Evolutionary conservation across 2,888 invertebrate species (phyloP).

Genomic region (Lapara coniferarum): DNA sequence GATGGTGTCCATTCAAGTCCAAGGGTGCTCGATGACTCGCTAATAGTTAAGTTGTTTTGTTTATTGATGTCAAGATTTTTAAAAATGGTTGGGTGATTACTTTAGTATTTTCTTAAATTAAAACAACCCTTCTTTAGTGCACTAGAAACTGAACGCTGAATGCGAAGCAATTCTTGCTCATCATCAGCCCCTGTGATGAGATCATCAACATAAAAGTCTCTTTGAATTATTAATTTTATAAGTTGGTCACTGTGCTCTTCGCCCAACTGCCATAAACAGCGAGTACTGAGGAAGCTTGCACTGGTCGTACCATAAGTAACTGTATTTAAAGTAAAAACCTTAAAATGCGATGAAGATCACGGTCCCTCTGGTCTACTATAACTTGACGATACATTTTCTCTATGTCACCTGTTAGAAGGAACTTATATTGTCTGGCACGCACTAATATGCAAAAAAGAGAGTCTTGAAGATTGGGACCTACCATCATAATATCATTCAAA

Average conservation of each 20-base stretch:
- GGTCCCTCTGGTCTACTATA: neutral
- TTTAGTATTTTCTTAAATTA: too few relatives aligned
- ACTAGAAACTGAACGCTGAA: too few relatives aligned
- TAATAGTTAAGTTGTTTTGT: too few relatives aligned
- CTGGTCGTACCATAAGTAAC: neutral
- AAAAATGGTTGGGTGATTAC: too few relatives aligned
- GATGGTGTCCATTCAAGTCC: conserved; percentile 33
- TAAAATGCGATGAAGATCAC: neutral
- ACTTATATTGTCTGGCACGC: neutral
- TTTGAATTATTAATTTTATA: neutral
- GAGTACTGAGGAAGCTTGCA: neutral
- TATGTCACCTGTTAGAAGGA: neutral
- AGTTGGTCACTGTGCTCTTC: too few relatives aligned
- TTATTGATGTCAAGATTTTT: too few relatives aligned
- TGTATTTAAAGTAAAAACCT: neutral
- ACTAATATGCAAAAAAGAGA: too few relatives aligned
- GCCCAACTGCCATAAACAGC: neutral
- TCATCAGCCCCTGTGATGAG: neutral
- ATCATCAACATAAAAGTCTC: conserved; percentile 11
- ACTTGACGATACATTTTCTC: conserved; percentile 4
- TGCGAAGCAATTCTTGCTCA: too few relatives aligned
- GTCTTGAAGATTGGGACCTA: neutral
- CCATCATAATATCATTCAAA: neutral
- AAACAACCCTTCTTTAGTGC: too few relatives aligned
- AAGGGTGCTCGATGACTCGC: too few relatives aligned